These are phyloP conservation scores for Nannobrachium achirus DNA, from an alignment of 2,113 vertebrate species.

Conservation along the genomic window DNA sequence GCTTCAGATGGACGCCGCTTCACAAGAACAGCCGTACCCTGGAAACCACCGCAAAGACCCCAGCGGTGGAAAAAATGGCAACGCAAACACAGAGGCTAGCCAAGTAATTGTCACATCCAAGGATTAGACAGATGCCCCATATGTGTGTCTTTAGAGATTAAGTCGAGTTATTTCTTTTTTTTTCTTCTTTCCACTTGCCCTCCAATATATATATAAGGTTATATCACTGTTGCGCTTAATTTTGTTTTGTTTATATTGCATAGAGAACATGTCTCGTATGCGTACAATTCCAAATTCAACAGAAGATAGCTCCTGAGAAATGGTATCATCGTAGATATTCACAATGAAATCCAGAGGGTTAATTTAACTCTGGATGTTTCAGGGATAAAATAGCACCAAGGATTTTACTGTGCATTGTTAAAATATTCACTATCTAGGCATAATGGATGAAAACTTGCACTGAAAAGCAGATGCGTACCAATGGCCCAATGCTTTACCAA, in stretches of 20 bases:
- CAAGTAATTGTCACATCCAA: slow-evolving; percentile 44
- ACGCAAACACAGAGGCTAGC: slow-evolving; percentile 50
- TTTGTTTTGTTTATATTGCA: slow-evolving; percentile 12
- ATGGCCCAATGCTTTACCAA: slow-evolving; percentile 26
- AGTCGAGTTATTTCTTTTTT: slow-evolving; percentile 18
- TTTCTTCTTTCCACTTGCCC: slow-evolving; percentile 19
- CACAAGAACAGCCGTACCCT: slow-evolving; percentile 38
- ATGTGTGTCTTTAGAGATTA: slow-evolving; percentile 50
- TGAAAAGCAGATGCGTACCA: slow-evolving; percentile 3
- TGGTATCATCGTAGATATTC: not conserved
- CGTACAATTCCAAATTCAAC: not conserved
- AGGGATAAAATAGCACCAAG: not conserved
- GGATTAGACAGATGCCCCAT: slow-evolving; percentile 26
- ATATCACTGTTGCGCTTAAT: slow-evolving; percentile 10
- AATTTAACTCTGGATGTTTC: not conserved
- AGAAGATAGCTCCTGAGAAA: not conserved
- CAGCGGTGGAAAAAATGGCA: slow-evolving; percentile 41
- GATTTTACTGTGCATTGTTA: slow-evolving; percentile 37
- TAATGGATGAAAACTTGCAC: slow-evolving; percentile 38
- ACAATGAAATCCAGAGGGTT: not conserved
- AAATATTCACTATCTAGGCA: slow-evolving; percentile 40
- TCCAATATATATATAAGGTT: slow-evolving; percentile 13
- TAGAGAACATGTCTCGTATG: not conserved
- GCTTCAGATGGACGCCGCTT: slow-evolving; percentile 58
- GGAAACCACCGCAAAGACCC: slow-evolving; percentile 58